phyloP scores from a whole-genome alignment of 2,113 vertebrate species.

The Actenoides hombroni region DNA sequence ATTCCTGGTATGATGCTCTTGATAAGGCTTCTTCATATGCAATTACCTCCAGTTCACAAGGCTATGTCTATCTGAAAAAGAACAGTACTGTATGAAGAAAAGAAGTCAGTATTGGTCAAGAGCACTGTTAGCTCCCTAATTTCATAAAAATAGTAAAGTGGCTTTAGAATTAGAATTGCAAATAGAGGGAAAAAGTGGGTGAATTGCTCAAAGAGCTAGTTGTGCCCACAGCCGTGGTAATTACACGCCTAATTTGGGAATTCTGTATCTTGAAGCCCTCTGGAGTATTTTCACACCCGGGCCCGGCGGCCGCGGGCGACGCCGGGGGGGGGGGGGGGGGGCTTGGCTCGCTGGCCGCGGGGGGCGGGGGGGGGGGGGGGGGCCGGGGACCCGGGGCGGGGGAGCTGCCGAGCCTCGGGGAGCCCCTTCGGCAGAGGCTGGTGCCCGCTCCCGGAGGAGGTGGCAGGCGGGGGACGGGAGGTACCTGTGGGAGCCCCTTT shows the following conservation, averaged over 20 bases:
- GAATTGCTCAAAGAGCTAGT: neutral
- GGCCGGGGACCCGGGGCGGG: neutral
- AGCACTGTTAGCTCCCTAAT: neutral
- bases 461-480: no score
- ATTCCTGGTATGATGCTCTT: no score
- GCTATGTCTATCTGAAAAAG: neutral
- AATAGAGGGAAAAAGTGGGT: neutral
- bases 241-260: neutral
- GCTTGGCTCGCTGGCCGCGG: no score
- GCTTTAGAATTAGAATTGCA: neutral
- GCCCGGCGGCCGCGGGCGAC: no score
- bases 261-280: neutral
- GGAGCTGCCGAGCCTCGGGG: fast-evolving
- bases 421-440: neutral
- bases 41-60: neutral
- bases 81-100: neutral
- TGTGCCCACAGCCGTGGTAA: neutral
- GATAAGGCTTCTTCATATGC: no score
- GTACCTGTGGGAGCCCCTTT: neutral
- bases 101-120: neutral
- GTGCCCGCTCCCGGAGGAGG: neutral
- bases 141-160: neutral
- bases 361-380: neutral
- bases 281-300: neutral
- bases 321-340: no score